Evolutionary conservation across 2,113 vertebrate species (phyloP), one percentile per base, ranked within the genome.

Genomic region (Tamias sibiricus): DNA sequence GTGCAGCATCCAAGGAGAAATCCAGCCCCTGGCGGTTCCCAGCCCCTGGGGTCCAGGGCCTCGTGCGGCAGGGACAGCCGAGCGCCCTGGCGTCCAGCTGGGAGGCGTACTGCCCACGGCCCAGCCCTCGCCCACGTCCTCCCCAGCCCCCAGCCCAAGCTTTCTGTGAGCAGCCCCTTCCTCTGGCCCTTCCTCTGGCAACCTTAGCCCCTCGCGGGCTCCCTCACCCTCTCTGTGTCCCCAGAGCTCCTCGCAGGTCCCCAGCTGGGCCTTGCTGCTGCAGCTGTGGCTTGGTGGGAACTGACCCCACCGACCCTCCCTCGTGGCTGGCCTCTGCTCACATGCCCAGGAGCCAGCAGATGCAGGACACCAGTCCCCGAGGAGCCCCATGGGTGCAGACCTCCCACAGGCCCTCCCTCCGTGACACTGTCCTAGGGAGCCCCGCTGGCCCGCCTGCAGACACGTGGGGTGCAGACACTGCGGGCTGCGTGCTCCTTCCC

Each of bases 271-370:
- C 66, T 35, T 12, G 37, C 24, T 4, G 7, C 57, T 11, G 32
- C 30, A 32, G 57, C 20, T 59, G 57, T 0, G 1, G 20, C 20
- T 8, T 0, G 20, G 7, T 32, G 14, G 32, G 64, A 4, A n/a
- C 62, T 35, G 28, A 35, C 37, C 17, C 49, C 10, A 8, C 64
- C 7, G 54, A 20, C 8, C n/a, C n/a, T 57, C 76, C 47, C 26
- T 52, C 87, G 37, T 13, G 47, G 72, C 5, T 7, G 22, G 32
- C 66, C 28, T 68, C 64, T 68, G 30, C 32, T 62, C 30, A 35
- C 13, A 28, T 68, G 30, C 64, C 64, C 32, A 62, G 64, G 64
- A 68, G 35, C 66, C 8, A 19, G 32, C 32, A n/a, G 35, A 69
- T n/a, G 66, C 35, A 35, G 66, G 8, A 69, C 35, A 19, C 7